Conservation (phyloP, 2,797 vertebrate genomes). For the Limnodromus scolopaceus region DNA sequence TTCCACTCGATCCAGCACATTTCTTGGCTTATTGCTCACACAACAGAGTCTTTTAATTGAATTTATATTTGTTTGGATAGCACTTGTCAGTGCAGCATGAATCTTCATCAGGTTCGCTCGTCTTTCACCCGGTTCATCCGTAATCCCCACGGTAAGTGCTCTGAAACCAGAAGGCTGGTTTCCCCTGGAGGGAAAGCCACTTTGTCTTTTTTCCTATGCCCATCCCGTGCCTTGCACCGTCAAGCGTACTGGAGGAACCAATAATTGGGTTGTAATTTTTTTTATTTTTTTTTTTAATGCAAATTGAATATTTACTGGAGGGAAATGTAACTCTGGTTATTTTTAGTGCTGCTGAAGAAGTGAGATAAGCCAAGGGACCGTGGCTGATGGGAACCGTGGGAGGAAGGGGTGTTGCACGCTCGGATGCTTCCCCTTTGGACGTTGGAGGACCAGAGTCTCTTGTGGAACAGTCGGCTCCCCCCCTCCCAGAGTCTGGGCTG, state of each 20-base stretch:
- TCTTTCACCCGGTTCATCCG: accelerated
- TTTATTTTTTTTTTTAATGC: too few species aligned
- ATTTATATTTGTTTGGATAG: slow-evolving; percentile 58
- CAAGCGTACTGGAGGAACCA: not conserved
- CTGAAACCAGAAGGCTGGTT: not conserved
- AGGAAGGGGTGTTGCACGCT: not conserved
- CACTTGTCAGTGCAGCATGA: not conserved
- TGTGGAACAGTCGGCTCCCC: not conserved
- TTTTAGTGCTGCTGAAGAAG: not conserved
- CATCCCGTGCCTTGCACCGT: not conserved
- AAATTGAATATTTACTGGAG: not conserved
- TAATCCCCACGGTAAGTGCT: not conserved
- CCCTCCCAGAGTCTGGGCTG: not conserved
- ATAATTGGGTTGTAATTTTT: not conserved
- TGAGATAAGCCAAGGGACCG: not conserved
- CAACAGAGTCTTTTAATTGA: slow-evolving; percentile 47
- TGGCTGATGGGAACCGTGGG: not conserved
- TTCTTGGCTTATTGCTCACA: slow-evolving; percentile 30
- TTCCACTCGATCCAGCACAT: not conserved
- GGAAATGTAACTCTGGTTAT: not conserved
- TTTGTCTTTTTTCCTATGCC: not conserved
- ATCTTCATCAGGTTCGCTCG: slow-evolving; percentile 14
- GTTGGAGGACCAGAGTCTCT: not conserved
- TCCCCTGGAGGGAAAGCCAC: accelerated
- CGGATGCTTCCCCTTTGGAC: not conserved